These are phyloP conservation scores for Kryptolebias marmoratus DNA, from an alignment of 2,113 vertebrate genomes.

Conservation along the genomic window DNA sequence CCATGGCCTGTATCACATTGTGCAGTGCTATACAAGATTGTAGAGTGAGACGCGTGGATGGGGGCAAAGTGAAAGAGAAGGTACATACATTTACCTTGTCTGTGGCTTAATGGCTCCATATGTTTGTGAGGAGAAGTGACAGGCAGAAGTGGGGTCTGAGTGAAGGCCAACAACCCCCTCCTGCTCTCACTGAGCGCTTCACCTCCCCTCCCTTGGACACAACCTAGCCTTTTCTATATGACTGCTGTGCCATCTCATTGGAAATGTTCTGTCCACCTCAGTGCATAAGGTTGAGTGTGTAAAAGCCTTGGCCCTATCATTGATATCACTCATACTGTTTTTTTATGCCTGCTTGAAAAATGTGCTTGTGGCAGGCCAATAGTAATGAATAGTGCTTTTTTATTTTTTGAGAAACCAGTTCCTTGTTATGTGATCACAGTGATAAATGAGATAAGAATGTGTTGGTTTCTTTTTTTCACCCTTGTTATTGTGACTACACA, in stretches of 20 bases:
- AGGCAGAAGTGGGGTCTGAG: slow-evolving; percentile 82
- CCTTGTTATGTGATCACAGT: slow-evolving; percentile 43
- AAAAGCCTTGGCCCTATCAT: slow-evolving; percentile 59
- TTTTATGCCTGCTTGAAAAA: slow-evolving; percentile 64
- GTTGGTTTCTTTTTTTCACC: slow-evolving; percentile 32
- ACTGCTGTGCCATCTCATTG: slow-evolving; percentile 47
- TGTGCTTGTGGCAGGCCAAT: slow-evolving; percentile 54
- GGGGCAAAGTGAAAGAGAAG: slow-evolving; percentile 72
- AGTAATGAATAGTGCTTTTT: slow-evolving; percentile 56
- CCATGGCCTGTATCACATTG: slow-evolving; percentile 82
- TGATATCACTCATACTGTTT: slow-evolving; percentile 68
- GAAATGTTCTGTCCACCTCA: slow-evolving; percentile 61
- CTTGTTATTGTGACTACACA: slow-evolving; percentile 70
- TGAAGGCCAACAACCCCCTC: slow-evolving; percentile 72
- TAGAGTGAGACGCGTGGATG: slow-evolving; percentile 64
- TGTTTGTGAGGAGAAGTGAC: slow-evolving; percentile 84
- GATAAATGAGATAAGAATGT: slow-evolving; percentile 68
- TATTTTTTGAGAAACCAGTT: slow-evolving; percentile 28
- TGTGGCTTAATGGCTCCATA: slow-evolving; percentile 83
- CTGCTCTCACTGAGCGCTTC: slow-evolving; percentile 37
- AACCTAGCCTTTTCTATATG: slow-evolving; percentile 49
- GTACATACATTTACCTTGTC: slow-evolving; percentile 83
- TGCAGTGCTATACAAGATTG: slow-evolving; percentile 83
- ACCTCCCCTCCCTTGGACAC: slow-evolving; percentile 58
- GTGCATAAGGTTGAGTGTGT: slow-evolving; percentile 60